Evolutionary conservation across 2,113 vertebrate species (phyloP).

Genomic region (Pygoscelis adeliae): DNA sequence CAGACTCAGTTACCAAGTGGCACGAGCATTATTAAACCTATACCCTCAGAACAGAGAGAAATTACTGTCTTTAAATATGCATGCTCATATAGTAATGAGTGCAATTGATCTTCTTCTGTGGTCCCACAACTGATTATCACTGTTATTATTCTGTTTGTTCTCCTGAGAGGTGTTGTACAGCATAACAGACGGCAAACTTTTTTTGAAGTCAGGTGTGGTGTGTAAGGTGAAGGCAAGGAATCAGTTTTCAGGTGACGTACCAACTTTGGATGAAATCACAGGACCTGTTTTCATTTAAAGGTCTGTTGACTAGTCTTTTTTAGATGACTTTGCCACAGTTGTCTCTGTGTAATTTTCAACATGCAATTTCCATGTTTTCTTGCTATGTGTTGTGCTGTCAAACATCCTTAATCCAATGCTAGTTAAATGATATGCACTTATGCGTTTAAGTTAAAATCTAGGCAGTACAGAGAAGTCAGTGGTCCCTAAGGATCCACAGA

Average conservation of each 20-base stretch:
- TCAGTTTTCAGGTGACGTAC: not conserved
- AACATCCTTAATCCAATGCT: not conserved
- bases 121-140: not conserved
- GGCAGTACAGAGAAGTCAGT: not conserved
- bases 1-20: not conserved
- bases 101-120: not conserved
- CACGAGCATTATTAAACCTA: not conserved
- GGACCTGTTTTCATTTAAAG: not conserved
- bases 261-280: not conserved
- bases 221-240: not conserved
- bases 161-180: not conserved
- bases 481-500: not conserved
- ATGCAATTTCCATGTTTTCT: not conserved
- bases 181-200: too few species aligned
- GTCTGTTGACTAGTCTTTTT: not conserved
- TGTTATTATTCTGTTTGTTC: not conserved
- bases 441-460: not conserved
- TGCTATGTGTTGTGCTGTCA: not conserved
- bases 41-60: not conserved
- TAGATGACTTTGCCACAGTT: not conserved
- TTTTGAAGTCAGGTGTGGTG: not conserved
- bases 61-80: not conserved
- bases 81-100: not conserved
- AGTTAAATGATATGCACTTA: not conserved
- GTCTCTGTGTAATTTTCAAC: not conserved